A percentile compares a stretch with the other conserved stretches of the same genome.
phyloP scores from a whole-genome alignment of 1,140 invertebrate species.

The Choristoneura fumiferana region DNA sequence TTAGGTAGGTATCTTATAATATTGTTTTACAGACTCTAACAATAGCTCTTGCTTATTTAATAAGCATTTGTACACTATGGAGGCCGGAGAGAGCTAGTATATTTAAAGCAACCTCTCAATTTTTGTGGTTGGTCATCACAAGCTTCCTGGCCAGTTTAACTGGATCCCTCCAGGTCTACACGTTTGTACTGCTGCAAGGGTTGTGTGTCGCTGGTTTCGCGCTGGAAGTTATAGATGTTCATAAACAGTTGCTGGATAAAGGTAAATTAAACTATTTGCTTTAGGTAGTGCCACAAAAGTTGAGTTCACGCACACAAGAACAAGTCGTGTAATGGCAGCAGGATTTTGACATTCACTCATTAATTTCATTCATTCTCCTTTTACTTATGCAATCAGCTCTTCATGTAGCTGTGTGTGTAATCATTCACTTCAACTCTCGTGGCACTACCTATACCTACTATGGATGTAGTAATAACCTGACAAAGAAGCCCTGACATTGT shows the following conservation, averaged over 20 bases:
- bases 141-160: constrained; percentile 81
- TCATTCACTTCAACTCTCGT: too few species aligned
- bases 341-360: too few species aligned
- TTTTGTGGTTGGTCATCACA: constrained; percentile 82
- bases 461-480: too few species aligned
- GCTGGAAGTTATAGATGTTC: constrained; percentile 61
- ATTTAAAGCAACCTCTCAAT: constrained; percentile 80
- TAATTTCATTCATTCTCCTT: too few species aligned
- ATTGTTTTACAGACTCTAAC: constrained; percentile 59
- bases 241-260: constrained; percentile 52
- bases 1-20: too few species aligned
- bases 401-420: too few species aligned
- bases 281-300: neutral
- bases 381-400: too few species aligned
- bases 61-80: constrained; percentile 79
- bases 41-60: constrained; percentile 61
- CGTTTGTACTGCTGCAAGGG: constrained; percentile 77
- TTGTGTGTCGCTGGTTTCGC: constrained; percentile 64
- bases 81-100: constrained; percentile 77
- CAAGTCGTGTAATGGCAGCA: too few species aligned
- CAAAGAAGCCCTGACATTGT: too few species aligned
- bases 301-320: too few species aligned
- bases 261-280: constrained; percentile 34
- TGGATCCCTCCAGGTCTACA: constrained; percentile 79
- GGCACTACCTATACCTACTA: too few species aligned